phyloP scores from a whole-genome alignment of 2,797 vertebrate species.

The Chrosomus eos region DNA sequence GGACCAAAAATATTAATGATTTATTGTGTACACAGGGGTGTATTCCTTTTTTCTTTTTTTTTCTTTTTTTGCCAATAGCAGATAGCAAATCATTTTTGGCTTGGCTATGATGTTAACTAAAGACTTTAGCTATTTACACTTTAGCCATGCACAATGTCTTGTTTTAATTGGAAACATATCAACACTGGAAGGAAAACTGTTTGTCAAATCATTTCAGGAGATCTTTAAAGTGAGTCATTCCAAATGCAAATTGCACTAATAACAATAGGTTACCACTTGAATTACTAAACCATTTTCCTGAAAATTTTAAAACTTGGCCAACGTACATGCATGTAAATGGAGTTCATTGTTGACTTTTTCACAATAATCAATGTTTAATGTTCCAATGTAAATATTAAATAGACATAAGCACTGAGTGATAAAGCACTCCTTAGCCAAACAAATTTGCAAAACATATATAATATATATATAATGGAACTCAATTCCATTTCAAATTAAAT shows the following conservation, averaged over 20 bases:
- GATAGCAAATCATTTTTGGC: background rate
- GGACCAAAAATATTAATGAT: background rate
- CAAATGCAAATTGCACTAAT: constrained; percentile 10
- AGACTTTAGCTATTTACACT: background rate
- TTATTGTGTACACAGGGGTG: background rate
- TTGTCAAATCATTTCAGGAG: background rate
- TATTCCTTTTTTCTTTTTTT: background rate
- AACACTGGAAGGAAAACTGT: constrained; percentile 4
- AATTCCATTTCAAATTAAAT: background rate
- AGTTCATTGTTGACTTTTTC: constrained; percentile 2
- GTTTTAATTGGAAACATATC: constrained; percentile 8
- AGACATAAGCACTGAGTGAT: background rate
- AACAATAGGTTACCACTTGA: background rate
- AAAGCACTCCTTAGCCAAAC: background rate
- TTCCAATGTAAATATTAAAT: constrained; percentile 13
- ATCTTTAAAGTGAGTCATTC: constrained; percentile 9
- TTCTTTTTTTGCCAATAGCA: background rate
- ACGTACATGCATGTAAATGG: background rate
- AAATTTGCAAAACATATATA: too few species aligned
- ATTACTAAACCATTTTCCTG: constrained; percentile 1
- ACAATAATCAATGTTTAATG: background rate
- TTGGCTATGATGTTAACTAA: background rate
- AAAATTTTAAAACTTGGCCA: constrained; percentile 11
- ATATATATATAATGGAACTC: constrained; percentile 15
- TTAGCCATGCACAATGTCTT: background rate